A percentile compares a stretch with the other conserved stretches of the same genome.
phyloP scores from a whole-genome alignment of 2,888 invertebrate genomes.

The Digitonthophagus gazella region DNA sequence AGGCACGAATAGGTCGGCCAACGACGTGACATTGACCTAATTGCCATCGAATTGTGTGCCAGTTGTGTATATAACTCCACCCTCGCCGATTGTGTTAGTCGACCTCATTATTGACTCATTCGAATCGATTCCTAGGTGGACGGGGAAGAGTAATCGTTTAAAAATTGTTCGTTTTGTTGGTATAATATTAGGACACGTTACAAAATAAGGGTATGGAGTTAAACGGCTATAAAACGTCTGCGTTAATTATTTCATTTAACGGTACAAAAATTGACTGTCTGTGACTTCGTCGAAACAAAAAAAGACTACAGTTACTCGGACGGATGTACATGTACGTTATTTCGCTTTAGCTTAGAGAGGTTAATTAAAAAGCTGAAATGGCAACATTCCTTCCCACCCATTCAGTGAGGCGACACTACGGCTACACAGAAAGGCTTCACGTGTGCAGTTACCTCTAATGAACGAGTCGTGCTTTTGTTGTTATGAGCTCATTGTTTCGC shows the following conservation, averaged over 20 bases:
- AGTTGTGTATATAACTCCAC: not conserved
- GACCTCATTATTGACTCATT: not conserved
- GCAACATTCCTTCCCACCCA: slow-evolving; percentile 20
- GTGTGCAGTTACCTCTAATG: slow-evolving; percentile 23
- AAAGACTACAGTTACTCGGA: not conserved
- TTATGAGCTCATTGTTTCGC: slow-evolving; percentile 21
- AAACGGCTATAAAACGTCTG: no score
- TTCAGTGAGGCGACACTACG: slow-evolving; percentile 19
- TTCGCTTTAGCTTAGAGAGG: not conserved
- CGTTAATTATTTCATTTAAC: not conserved
- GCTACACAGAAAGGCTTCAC: slow-evolving; percentile 14
- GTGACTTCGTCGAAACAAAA: not conserved
- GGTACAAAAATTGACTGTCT: not conserved
- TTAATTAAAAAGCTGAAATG: slow-evolving; percentile 17
- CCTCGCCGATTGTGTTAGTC: not conserved
- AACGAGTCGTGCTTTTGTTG: slow-evolving; percentile 17
- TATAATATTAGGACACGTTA: not conserved
- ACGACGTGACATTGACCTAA: not conserved
- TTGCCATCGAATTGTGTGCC: not conserved
- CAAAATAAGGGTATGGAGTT: not conserved
- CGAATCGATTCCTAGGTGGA: not conserved
- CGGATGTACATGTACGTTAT: slow-evolving; percentile 4
- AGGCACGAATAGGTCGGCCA: not conserved
- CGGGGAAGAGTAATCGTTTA: not conserved
- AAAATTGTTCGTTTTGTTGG: not conserved